phyloP scores from a whole-genome alignment of 2,113 vertebrate genomes.

The Leptodactylus fuscus region DNA sequence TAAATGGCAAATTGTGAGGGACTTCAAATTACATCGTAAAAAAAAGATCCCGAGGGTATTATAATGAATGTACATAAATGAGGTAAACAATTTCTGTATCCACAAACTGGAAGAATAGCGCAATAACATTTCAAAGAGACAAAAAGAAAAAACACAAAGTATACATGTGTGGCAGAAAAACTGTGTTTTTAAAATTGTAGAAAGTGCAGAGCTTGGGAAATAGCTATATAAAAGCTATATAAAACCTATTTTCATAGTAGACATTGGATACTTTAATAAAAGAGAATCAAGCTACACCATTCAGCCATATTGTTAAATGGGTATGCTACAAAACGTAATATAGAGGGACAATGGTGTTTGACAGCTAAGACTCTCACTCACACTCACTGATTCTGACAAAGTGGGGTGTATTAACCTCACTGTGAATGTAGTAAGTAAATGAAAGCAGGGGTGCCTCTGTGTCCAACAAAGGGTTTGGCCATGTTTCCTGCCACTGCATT shows the following conservation, averaged over 20 bases:
- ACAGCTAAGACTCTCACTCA: too few relatives aligned
- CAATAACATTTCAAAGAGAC: background rate
- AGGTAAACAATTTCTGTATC: background rate
- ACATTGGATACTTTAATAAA: background rate
- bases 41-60: conserved; percentile 9
- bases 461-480: too few relatives aligned
- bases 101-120: background rate
- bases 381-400: too few relatives aligned
- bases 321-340: too few relatives aligned
- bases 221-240: background rate
- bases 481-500: too few relatives aligned
- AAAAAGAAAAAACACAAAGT: background rate
- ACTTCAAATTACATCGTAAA: conserved; percentile 46
- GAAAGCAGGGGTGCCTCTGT: too few relatives aligned
- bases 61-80: background rate
- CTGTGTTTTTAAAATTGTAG: background rate
- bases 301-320: too few relatives aligned
- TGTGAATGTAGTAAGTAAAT: too few relatives aligned
- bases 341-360: too few relatives aligned
- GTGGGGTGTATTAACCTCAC: too few relatives aligned
- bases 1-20: conserved; percentile 38
- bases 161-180: background rate
- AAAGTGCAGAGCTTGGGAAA: background rate
- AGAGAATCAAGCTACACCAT: too few relatives aligned
- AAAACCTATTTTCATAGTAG: too few relatives aligned